phyloP scores from a whole-genome alignment of 2,888 invertebrate species.

The Ormia ochracea region DNA sequence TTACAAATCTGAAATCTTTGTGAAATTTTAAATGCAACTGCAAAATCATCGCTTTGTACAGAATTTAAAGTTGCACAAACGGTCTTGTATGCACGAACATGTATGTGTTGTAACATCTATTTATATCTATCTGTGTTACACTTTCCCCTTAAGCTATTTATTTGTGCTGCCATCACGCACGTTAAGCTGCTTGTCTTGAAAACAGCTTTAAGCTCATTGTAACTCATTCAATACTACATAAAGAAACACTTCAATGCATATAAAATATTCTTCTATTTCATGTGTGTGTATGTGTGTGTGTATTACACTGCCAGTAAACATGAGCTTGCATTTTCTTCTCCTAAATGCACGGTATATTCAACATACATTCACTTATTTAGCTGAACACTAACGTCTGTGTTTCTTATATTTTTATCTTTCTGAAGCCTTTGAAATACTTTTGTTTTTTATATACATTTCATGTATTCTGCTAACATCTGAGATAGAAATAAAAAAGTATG shows the following conservation, averaged over 20 bases:
- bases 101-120: background rate
- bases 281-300: no score
- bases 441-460: conserved; percentile 10
- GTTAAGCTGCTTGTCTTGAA: conserved; percentile 58
- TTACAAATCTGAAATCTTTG: conserved; percentile 36
- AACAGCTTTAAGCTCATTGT: conserved; percentile 59
- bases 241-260: conserved; percentile 21
- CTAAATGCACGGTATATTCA: conserved; percentile 38
- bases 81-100: background rate
- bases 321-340: conserved; percentile 54
- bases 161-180: conserved; percentile 62
- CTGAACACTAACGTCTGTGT: background rate
- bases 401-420: conserved; percentile 33
- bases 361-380: background rate
- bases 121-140: conserved; percentile 13
- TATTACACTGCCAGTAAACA: conserved; percentile 32
- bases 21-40: conserved; percentile 38
- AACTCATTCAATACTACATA: conserved; percentile 53
- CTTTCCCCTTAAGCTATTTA: conserved; percentile 40
- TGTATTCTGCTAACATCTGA: background rate
- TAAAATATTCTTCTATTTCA: background rate
- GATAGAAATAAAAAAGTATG: background rate
- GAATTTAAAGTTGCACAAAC: background rate
- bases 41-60: conserved; percentile 32
- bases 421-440: conserved; percentile 34